Percentiles rank a stretch among this genome's conserved stretches.
phyloP scores from a whole-genome alignment of 2,113 vertebrate species.

The Ceyx margarethae region DNA sequence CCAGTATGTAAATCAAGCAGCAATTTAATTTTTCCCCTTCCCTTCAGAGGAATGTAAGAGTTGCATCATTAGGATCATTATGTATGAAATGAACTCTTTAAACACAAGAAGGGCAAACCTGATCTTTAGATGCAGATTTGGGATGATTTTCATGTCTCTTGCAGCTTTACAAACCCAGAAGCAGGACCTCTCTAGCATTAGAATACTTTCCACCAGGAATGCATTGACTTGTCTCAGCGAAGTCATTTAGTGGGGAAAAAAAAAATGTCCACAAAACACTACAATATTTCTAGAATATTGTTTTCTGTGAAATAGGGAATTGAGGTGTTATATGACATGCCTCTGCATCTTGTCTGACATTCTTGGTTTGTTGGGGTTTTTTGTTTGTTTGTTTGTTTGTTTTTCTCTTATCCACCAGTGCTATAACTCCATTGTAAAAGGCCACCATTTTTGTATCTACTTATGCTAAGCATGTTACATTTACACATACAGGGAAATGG shows the following conservation, averaged over 20 bases:
- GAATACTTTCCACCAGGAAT: neutral
- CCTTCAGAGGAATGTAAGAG: slow-evolving; percentile 60
- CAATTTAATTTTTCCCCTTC: slow-evolving; percentile 49
- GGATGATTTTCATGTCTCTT: neutral
- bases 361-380: neutral
- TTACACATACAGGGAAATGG: neutral
- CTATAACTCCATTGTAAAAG: too few species aligned
- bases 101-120: slow-evolving; percentile 39
- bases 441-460: neutral
- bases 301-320: neutral
- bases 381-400: too few species aligned
- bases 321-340: accelerated
- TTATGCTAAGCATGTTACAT: neutral
- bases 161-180: neutral
- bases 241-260: neutral
- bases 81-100: slow-evolving; percentile 69
- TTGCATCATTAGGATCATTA: slow-evolving; percentile 69
- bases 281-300: neutral
- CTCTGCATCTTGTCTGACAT: neutral
- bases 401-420: too few species aligned
- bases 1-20: slow-evolving; percentile 59
- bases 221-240: neutral
- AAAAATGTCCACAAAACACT: neutral
- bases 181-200: neutral
- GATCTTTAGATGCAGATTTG: neutral